These are phyloP conservation scores for Nephrotoma appendiculata DNA, from an alignment of 2,888 invertebrate genomes.

Conservation along the genomic window DNA sequence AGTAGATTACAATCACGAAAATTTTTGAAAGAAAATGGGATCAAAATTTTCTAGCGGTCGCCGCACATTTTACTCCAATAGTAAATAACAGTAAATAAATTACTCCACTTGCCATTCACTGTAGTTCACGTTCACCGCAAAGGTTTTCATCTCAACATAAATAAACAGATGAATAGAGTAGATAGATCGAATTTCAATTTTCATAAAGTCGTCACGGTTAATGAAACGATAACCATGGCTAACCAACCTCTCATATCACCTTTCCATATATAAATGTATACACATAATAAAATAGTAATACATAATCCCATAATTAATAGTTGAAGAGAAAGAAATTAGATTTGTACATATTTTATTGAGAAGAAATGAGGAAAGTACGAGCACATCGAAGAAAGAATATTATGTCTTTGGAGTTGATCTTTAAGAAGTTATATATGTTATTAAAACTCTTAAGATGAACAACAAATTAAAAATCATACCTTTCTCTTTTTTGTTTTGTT, in stretches of 20 bases:
- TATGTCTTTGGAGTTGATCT: neutral
- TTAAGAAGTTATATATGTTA: neutral
- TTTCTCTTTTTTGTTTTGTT: neutral
- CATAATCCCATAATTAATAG: neutral
- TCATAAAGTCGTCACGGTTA: neutral
- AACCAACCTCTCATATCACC: neutral
- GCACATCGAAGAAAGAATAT: neutral
- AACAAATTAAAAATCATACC: neutral
- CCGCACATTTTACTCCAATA: too few species aligned
- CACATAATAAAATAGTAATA: neutral
- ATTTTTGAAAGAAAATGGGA: too few species aligned
- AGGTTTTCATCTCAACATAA: neutral
- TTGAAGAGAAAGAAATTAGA: neutral
- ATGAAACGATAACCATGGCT: neutral
- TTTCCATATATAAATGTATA: neutral
- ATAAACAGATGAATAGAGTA: neutral
- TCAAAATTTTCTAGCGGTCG: too few species aligned
- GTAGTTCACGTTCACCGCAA: neutral
- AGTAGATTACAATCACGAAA: too few species aligned
- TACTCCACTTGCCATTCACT: neutral
- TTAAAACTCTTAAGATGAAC: neutral
- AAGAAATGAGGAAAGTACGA: neutral
- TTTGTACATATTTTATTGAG: neutral
- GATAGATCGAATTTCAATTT: neutral
- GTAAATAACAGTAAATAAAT: neutral